phyloP scores from a whole-genome alignment of 2,888 invertebrate species.

The Metellina segmentata region DNA sequence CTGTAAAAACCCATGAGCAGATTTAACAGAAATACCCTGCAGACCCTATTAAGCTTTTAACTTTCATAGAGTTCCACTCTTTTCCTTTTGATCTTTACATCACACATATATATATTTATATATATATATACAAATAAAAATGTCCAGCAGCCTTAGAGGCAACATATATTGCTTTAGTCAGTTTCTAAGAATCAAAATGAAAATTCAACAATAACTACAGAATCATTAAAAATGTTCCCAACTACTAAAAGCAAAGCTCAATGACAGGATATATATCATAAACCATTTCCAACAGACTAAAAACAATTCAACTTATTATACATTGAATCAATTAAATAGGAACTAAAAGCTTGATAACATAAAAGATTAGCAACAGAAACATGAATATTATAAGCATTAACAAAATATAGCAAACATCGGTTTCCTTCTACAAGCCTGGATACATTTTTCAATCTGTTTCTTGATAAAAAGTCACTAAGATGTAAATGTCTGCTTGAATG shows the following conservation, averaged over 20 bases:
- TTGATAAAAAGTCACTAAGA: constrained; percentile 23
- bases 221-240: constrained; percentile 54
- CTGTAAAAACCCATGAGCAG: constrained; percentile 39
- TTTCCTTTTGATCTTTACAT: constrained; percentile 69
- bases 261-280: constrained; percentile 61
- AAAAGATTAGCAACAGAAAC: constrained; percentile 64
- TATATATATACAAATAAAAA: constrained; percentile 53
- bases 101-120: constrained; percentile 33
- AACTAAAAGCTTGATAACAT: constrained; percentile 68
- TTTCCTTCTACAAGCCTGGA: constrained; percentile 17
- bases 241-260: constrained; percentile 70
- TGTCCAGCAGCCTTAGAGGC: constrained; percentile 46
- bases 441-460: constrained; percentile 22
- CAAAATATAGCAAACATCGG: constrained; percentile 27
- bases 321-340: constrained; percentile 64
- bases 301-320: constrained; percentile 48
- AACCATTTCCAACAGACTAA: constrained; percentile 66
- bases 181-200: constrained; percentile 38
- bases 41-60: constrained; percentile 63
- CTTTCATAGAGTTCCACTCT: constrained; percentile 63
- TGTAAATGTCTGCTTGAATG: constrained; percentile 36
- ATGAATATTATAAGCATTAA: constrained; percentile 52
- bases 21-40: constrained; percentile 67
- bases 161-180: constrained; percentile 47
- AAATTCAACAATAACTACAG: constrained; percentile 56